Evolutionary conservation across 2,797 vertebrate genomes (phyloP), one percentile per base, ranked within the genome.

Genomic region (Nyctalus aviator): DNA sequence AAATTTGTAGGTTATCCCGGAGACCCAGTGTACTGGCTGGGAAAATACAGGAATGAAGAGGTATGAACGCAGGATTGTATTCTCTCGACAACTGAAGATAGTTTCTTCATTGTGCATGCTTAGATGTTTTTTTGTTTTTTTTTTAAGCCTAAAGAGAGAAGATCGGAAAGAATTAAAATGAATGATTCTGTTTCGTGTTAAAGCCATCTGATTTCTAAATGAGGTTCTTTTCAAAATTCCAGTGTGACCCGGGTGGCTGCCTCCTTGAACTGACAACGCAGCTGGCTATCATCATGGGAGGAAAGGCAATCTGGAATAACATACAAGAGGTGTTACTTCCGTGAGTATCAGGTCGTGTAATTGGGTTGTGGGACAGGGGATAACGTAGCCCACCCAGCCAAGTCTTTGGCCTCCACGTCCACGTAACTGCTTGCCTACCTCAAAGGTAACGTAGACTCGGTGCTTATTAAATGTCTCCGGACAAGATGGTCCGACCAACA

Each of bases 241-340:
- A 99, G 99, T 99, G 99, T 98, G 99, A 99, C 96, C 99, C 99
- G 6, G 99, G 99, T 0, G 99, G 99, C 68, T 99, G 99, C 96
- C 98, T 99, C 81, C 98, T 99, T 1, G 99, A 99, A 97, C 95
- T 99, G 97, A 99, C 99, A 11, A 99, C 99, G 32, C 99, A 99
- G 96, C 98, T 99, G 89, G 98, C 98, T 0, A 98, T 99, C 97
- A 99, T 99, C 97, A 99, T 99, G 98, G 99, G 99, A 81, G 99
- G 99, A 7, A 99, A 99, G 98, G 99, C 99, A 37, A 99, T 99
- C 97, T 99, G 99, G 99, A 99, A 99, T 98, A 99, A 99, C 96
- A 98, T 99, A 96, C 99, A 99, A 96, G 99, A 99, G 98, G 99
- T 99, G 77, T 97, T 99, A 93, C 55, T 99, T 84, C 99, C 99